A percentile compares a stretch with the other conserved stretches of the same genome.
These are phyloP conservation scores for Fissipunctia ypsillon DNA, from an alignment of 2,888 invertebrate genomes.

Conservation along the genomic window DNA sequence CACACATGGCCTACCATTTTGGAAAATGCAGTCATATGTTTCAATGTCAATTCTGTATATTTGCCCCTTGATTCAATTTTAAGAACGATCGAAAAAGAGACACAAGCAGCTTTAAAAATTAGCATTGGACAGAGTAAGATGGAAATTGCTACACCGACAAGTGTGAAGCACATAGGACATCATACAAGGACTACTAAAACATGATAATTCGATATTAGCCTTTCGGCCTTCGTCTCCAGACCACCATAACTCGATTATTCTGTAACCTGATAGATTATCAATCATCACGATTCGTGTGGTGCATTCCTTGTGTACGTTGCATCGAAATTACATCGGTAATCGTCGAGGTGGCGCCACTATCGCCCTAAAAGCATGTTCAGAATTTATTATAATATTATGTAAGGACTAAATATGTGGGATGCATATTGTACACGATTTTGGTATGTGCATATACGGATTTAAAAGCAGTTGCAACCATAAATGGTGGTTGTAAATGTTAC, in stretches of 20 bases:
- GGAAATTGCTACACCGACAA: neutral
- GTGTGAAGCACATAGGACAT: neutral
- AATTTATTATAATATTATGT: conserved; percentile 60
- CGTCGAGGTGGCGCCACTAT: conserved; percentile 59
- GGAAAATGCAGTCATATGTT: too few relatives aligned
- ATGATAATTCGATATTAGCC: conserved; percentile 50
- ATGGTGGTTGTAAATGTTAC: conserved; percentile 36
- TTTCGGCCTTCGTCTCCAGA: conserved; percentile 42
- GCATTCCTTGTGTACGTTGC: conserved; percentile 55
- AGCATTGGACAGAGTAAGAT: neutral
- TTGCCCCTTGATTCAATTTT: too few relatives aligned
- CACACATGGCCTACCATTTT: neutral
- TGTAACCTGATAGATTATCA: conserved; percentile 55
- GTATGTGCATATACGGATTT: conserved; percentile 43
- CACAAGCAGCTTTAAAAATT: neutral
- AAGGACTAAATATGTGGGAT: conserved; percentile 58
- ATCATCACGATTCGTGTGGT: conserved; percentile 60
- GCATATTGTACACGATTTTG: conserved; percentile 52
- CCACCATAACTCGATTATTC: conserved; percentile 54
- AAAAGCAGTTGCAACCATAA: conserved; percentile 35
- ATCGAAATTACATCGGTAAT: conserved; percentile 58
- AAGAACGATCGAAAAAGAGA: neutral
- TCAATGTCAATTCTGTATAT: too few relatives aligned
- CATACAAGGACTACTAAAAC: conserved; percentile 39
- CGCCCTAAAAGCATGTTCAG: conserved; percentile 60